These are phyloP conservation scores for Drosophila neutralis DNA, from an alignment of 2,888 invertebrate species.

Conservation along the genomic window DNA sequence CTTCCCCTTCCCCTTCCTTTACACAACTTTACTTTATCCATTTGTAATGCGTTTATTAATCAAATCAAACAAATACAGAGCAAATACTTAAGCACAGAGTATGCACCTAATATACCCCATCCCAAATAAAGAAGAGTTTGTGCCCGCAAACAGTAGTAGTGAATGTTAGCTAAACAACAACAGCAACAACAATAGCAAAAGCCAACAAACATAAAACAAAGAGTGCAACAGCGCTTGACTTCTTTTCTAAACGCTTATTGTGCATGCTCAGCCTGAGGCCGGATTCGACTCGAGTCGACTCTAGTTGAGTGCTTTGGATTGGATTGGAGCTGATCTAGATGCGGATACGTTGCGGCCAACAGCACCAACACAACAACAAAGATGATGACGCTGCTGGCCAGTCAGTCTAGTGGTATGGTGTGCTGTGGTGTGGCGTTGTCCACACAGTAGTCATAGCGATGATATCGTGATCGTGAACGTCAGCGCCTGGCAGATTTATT, in stretches of 20 bases:
- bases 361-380: slow-evolving; percentile 11
- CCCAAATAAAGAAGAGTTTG: background rate
- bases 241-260: slow-evolving; percentile 55
- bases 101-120: background rate
- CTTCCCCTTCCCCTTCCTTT: background rate
- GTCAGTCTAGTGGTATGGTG: background rate
- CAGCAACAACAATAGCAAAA: slow-evolving; percentile 17
- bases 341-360: slow-evolving; percentile 27
- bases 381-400: slow-evolving; percentile 1
- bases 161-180: slow-evolving; percentile 24
- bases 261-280: slow-evolving; percentile 58
- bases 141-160: slow-evolving; percentile 23
- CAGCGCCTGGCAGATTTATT: slow-evolving; percentile 57
- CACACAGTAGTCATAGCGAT: slow-evolving; percentile 51
- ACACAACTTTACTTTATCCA: background rate
- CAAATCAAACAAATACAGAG: background rate
- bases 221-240: slow-evolving; percentile 58
- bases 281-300: slow-evolving; percentile 50
- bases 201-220: slow-evolving; percentile 28
- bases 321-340: slow-evolving; percentile 59
- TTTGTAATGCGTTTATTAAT: background rate
- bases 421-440: slow-evolving; percentile 11
- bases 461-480: slow-evolving; percentile 56
- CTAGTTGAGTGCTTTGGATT: background rate
- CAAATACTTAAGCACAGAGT: background rate